A percentile compares a stretch with the other conserved stretches of the same genome.
These are phyloP conservation scores for Menura novaehollandiae DNA, from an alignment of 2,113 vertebrate species.

Conservation along the genomic window DNA sequence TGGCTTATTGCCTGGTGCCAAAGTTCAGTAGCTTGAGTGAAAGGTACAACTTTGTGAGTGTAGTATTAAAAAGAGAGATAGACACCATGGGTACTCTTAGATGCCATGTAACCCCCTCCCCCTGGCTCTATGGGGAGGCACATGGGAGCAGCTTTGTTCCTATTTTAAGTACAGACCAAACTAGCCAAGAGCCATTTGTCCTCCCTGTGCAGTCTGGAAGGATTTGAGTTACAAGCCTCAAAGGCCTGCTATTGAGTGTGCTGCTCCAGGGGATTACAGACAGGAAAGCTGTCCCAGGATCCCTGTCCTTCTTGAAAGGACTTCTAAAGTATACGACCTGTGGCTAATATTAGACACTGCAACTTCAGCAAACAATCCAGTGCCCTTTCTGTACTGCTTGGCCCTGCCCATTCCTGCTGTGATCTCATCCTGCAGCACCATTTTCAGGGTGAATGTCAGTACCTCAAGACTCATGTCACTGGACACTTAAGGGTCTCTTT, in stretches of 20 bases:
- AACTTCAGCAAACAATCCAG: background rate
- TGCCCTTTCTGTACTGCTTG: background rate
- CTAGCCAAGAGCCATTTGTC: background rate
- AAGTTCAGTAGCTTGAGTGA: background rate
- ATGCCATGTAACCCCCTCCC: background rate
- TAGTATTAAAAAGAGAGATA: background rate
- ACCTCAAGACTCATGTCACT: background rate
- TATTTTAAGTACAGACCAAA: background rate
- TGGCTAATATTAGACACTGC: conserved; percentile 17
- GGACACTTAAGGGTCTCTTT: background rate
- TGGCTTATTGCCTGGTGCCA: background rate
- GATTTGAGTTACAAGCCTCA: background rate
- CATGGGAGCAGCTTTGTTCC: background rate
- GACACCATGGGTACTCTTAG: background rate
- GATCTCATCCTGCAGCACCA: background rate
- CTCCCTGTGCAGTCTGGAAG: background rate
- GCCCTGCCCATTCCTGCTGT: background rate
- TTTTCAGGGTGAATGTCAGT: background rate
- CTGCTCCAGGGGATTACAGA: background rate
- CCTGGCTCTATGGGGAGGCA: background rate
- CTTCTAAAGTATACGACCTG: background rate
- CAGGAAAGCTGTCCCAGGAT: background rate
- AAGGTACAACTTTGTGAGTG: background rate
- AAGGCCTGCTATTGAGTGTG: background rate
- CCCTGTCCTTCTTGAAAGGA: background rate